A percentile compares a stretch with the other conserved stretches of the same genome.
Conservation (phyloP, 2,797 vertebrate species). For the Pangasius sanitwongsei region DNA sequence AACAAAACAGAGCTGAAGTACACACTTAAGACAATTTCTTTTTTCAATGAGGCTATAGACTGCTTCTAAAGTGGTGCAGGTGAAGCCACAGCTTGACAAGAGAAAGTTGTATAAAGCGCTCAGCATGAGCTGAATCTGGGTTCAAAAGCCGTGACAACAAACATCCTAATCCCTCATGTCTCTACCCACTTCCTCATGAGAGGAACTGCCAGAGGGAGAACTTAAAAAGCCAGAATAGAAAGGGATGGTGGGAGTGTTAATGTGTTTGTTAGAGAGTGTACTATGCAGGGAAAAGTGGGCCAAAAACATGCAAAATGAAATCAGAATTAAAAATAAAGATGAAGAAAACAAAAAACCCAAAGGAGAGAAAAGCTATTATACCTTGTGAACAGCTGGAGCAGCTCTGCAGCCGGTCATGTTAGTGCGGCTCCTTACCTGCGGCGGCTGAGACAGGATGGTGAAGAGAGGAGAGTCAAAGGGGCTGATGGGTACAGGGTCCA, state of each 20-base stretch:
- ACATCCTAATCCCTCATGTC: conserved; percentile 65
- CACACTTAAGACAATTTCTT: conserved; percentile 15
- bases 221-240: conserved; percentile 61
- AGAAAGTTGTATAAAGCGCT: conserved; percentile 61
- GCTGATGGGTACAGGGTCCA: conserved; percentile 64
- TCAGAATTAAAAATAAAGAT: conserved; percentile 9
- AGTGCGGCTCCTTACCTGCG: conserved; percentile 73
- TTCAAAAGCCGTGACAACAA: conserved; percentile 67
- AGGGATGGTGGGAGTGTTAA: conserved; percentile 31
- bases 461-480: conserved; percentile 81
- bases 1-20: conserved; percentile 32
- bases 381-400: conserved; percentile 49
- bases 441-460: conserved; percentile 71
- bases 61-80: conserved; percentile 39
- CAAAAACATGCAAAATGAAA: conserved; percentile 25
- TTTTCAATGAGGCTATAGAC: background rate
- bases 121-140: conserved; percentile 63
- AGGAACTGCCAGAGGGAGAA: conserved; percentile 63
- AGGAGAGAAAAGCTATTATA: conserved; percentile 41
- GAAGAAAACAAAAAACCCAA: conserved; percentile 1
- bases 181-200: conserved; percentile 57
- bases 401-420: conserved; percentile 50
- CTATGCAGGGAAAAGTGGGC: conserved; percentile 12
- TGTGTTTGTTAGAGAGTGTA: conserved; percentile 32
- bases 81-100: conserved; percentile 42